Base-by-base conservation (phyloP, 2,113 vertebrate genomes). In the Trichechus manatus region DNA sequence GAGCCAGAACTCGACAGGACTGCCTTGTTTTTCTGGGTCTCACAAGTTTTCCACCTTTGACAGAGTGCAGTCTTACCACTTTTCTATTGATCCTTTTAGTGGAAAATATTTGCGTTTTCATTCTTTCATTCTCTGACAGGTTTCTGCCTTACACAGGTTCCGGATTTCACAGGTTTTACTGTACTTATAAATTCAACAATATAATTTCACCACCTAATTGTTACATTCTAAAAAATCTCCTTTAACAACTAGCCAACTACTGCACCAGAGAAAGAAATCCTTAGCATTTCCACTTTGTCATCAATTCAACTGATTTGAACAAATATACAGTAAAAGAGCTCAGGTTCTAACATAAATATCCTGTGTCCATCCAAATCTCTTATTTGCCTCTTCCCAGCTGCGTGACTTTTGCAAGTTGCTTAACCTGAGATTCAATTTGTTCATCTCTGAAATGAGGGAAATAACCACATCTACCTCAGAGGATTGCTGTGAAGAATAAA, bases 251-350 rank as follows among this genome's bases (percentile, higher is more conserved):
- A 64, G 44, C n/a, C n/a, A n/a, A n/a, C 59, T n/a, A 89, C 0
- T 92, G 31, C 53, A 66, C 10, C 74, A 83, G 23, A 87, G 11
- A 89, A 68, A 93, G n/a, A 87, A 84, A 94, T n/a, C 53, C 77
- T 56, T 42, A 72, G 36, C 29, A 59, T 79, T 88, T 91, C 61
- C 59, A 87, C 44, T 53, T n/a, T 33, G 36, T 20, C 53, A 79
- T 85, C 42, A 47, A 87, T 19, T 63, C 72, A 23, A 66, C 0
- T 53, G 39, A 90, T 39, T 22, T 63, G 50, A 79, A 66, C n/a
- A 66, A 27, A 50, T 0, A 3, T 33, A 9, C 17, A 88, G 23
- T 56, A 4, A 78, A 42, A 75, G 17, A 39, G 31, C 29, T 59
- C 64, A 50, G 8, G 33, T 44, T 74, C 79, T 53, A 64, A 23